Base-by-base conservation (phyloP, 1,140 invertebrate genomes). In the Orussus abietinus region DNA sequence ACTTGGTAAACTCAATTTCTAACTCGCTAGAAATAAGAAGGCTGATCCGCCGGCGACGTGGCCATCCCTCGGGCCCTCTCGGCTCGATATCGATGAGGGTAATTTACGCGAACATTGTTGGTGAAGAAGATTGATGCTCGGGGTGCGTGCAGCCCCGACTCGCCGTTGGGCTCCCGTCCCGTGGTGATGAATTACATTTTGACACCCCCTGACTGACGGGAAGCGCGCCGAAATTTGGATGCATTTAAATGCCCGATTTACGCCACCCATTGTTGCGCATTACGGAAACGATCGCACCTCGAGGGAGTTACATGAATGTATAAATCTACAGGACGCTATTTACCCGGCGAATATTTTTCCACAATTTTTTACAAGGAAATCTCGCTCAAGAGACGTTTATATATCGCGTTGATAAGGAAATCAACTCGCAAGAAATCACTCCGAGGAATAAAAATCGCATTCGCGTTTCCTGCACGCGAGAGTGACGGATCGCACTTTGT, bases 31-130 rank as follows among this genome's bases (percentile, higher is more conserved):
- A 49, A 59, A 64, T 64, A 64, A 62, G 59, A 39, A n/a, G n/a
- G n/a, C n/a, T n/a, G n/a, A n/a, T n/a, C n/a, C n/a, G n/a, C n/a
- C n/a, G n/a, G n/a, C n/a, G n/a, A n/a, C n/a, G n/a, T n/a, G n/a
- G n/a, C n/a, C n/a, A n/a, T n/a, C n/a, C n/a, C n/a, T n/a, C n/a
- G n/a, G n/a, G 51, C 47, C 54, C 49, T 61, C 48, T 65, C 57
- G 57, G 59, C 63, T 62, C 63, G 58, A 67, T 70, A 70, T 68
- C 63, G 67, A 70, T 66, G 64, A 68, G 59, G 65, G 65, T 70
- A 70, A 70, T 70, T 70, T 69, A 68, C 62, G 65, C 50, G 67
- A 63, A 64, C 60, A 66, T 66, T 66, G 63, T 68, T 60, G 62
- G 57, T 51, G 64, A 66, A 63, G 61, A 71, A 71, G 68, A 71